Base-by-base conservation (phyloP, 2,888 invertebrate genomes). In the Phortica magna region DNA sequence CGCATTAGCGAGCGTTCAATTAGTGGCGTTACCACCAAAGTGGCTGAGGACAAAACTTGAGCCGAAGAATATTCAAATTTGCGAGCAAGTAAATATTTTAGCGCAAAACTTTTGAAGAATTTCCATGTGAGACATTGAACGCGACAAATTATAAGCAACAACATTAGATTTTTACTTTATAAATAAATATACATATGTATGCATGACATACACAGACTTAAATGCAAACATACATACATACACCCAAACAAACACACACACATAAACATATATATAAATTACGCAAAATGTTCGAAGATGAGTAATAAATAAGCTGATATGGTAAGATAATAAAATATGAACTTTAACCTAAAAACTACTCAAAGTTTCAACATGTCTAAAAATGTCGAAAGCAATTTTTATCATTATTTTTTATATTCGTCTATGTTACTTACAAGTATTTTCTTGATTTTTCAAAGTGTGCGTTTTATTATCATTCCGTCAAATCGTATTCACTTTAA, bases 41-140 rank as follows among this genome's bases (percentile, higher is more conserved):
- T 85, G 84, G 84, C 85, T 17, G 85, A 85, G 80, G 85, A 85
- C 77, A 85, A 85, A 78, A 85, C 85, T 80, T 85, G 85, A 85
- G 43, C 22, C 12, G 17, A 59, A 22, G 55, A 78, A 22, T 65
- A 48, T 14, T 42, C 70, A 61, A 10, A 41, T 31, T 9, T 59
- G 68, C 70, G 67, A 43, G 31, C 17, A 70, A 73, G 68, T 43
- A 67, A 72, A 19, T 73, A 43, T 19, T 59, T 53, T 70, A 61
- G 14, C 41, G 57, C 74, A 48, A 76, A 78, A 76, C 67, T 64
- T 71, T 67, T 75, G 14, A 48, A 43, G 14, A 59, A 61, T 61
- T 22, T 22, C 61, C 10, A 71, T 74, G 67, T 80, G 65, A 61
- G 48, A 72, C 71, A 31, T 12, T 55, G 53, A 42, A 31, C 10